Evolutionary conservation across 2,113 vertebrate genomes (phyloP), one percentile per base, ranked within the genome.

Genomic region (Opisthocomus hoazin): DNA sequence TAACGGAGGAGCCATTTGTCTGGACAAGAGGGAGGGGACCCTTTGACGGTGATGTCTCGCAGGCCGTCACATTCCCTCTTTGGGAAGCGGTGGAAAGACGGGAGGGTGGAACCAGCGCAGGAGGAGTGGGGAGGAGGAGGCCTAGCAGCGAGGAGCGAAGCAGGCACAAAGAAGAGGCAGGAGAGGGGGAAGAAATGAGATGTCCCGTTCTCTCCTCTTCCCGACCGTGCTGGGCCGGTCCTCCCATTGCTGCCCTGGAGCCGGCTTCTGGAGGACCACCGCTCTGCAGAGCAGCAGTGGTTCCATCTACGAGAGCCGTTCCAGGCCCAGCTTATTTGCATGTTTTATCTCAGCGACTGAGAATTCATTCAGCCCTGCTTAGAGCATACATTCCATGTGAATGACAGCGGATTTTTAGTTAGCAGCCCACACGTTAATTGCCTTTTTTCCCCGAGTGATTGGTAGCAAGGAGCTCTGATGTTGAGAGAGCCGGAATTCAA

Each of bases 201-300:
- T 65, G 29, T 63, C 37, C 34, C 24, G 4, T 39, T 77, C 22
- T 84, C 12, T 64, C 43, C 12, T 66, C 12, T 58, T 77, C 50
- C 21, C 58, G 50, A 2, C 8, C 11, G 4, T 1, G 5, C 26
- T 63, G 71, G 43, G 65, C 60, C 1, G 0, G 21, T 68, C 18
- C 34, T 69, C 26, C 15, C 3, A 0, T n/a, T 3, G 5, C 32
- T 64, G 56, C 0, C 2, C 48, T 60, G 60, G 46, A 63, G 27
- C 12, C 24, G 78, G 29, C 51, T 79, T n/a, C 57, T 48, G 30
- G 39, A 66, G 56, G 24, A 64, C 41, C 61, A 19, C 18, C 7
- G 4, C 76, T 68, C 66, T 58, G 51, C 60, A 7, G 27, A 54
- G 51, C 65, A 75, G 43, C 1, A 0, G 2, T 50, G 60, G 20